phyloP scores from a whole-genome alignment of 2,113 vertebrate genomes.

The Oenanthe oenanthe region DNA sequence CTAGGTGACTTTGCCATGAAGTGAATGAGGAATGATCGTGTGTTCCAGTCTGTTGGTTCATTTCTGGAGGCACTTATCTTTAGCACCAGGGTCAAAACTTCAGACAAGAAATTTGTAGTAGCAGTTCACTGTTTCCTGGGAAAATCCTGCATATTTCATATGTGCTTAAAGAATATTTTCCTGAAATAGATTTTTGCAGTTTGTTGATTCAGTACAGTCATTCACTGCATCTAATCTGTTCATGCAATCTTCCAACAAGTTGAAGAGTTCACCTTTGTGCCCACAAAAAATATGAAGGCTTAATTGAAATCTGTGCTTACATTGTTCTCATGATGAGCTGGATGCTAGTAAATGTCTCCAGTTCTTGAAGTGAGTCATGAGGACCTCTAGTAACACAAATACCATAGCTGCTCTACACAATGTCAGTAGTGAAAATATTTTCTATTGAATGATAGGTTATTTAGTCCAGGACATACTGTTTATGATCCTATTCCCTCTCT shows the following conservation, averaged over 20 bases:
- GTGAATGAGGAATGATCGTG: rapidly evolving
- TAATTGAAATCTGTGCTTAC: not conserved
- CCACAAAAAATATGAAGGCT: not conserved
- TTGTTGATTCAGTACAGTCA: not conserved
- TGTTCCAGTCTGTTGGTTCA: not conserved
- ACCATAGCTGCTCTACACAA: not conserved
- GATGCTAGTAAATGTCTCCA: not conserved
- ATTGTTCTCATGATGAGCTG: not conserved
- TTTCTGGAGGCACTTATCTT: not conserved
- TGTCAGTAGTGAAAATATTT: not conserved
- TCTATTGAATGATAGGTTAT: not conserved
- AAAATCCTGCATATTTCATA: not conserved
- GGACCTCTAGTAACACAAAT: not conserved
- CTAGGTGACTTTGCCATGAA: not conserved
- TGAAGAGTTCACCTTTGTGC: not conserved
- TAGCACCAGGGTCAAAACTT: not conserved
- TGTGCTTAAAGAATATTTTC: not conserved
- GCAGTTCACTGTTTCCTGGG: not conserved
- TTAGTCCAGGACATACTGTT: not conserved
- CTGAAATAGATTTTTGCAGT: not conserved
- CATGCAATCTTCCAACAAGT: not conserved
- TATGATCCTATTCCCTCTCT: not conserved
- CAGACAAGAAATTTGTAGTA: not conserved
- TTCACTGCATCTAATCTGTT: not conserved
- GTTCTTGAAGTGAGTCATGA: not conserved